Percentiles rank a stretch among this genome's conserved stretches.
Evolutionary conservation across 1,140 invertebrate genomes (phyloP).

Genomic region (Bombus confusus): DNA sequence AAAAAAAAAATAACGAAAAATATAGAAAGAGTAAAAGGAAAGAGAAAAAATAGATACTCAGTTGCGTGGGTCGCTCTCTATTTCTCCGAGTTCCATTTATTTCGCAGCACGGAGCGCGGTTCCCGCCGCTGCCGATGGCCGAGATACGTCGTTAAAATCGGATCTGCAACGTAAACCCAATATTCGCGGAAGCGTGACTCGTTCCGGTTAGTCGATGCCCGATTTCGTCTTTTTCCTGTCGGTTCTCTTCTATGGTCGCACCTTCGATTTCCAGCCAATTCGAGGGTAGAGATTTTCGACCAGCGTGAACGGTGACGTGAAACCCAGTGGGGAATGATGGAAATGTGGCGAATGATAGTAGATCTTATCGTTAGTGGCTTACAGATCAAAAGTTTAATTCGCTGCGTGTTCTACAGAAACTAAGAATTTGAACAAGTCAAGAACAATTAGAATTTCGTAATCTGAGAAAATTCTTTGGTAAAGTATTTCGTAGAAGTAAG

Average conservation of each 20-base stretch:
- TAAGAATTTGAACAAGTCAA: not conserved
- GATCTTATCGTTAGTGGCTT: too few species aligned
- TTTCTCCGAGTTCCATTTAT: constrained; percentile 7
- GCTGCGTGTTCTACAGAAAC: not conserved
- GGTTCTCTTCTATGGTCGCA: not conserved
- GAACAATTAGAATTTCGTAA: too few species aligned
- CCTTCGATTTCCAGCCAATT: constrained; percentile 22
- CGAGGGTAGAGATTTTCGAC: not conserved
- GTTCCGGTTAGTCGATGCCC: not conserved
- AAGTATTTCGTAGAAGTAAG: too few species aligned
- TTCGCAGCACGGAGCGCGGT: not conserved
- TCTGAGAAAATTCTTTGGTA: too few species aligned
- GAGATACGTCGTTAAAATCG: constrained; percentile 35
- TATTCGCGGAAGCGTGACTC: constrained; percentile 18
- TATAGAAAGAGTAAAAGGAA: not conserved
- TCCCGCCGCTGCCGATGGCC: not conserved
- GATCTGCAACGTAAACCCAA: constrained; percentile 37
- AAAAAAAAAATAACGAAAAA: too few species aligned
- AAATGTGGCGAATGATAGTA: not conserved
- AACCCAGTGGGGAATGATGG: not conserved
- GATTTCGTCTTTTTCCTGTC: constrained; percentile 18
- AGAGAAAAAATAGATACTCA: not conserved
- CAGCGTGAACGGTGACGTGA: not conserved
- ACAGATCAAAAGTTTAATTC: not conserved
- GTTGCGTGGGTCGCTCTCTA: not conserved